Base-by-base conservation (phyloP, 2,113 vertebrate species). In the Ranitomeya imitator region DNA sequence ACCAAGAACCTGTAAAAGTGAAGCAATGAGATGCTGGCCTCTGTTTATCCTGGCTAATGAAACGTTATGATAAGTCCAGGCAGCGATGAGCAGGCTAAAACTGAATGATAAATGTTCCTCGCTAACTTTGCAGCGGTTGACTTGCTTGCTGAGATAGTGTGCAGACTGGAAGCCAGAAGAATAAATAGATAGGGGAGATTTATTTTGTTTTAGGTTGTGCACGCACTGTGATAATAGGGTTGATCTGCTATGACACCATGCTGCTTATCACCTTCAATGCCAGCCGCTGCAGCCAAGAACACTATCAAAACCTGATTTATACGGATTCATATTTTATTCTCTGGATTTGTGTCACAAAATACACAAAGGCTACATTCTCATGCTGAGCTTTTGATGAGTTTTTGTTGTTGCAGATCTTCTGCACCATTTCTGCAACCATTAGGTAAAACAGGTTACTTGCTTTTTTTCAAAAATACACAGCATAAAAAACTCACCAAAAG, bases 41-140 rank as follows among this genome's bases (percentile, higher is more conserved):
- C 59, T 93, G 92, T 95, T 97, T 96, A 91, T 94, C 94, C 95
- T 96, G 94, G 93, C 92, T 92, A 88, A 83, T 85, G 90, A 92
- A 94, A 93, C 69, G 89, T 91, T 92, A 92, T 92, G 93, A 94
- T 96, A 95, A 94, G 90, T 92, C 63, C 79, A 91, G 92, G 78
- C 83, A 91, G 88, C 89, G 91, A 96, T 95, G 94, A 94, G 90
- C 74, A 85, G 79, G 6, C 90, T 91, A 90, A 90, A 90, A 90
- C 87, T 86, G 90, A 94, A 92, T 90, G 88, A 91, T 91, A 90
- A 93, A 90, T 26, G 69, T 79, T 92, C 60, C 83, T 90, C 91
- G 92, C 91, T 91, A 92, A 90, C 19, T 0, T 86, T 74, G 83
- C 63, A 84, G 7, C 89, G 71, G 89, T 90, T 90, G 83, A 76